Conservation (phyloP, 2,113 vertebrate species). For the Phaethornis superciliosus region DNA sequence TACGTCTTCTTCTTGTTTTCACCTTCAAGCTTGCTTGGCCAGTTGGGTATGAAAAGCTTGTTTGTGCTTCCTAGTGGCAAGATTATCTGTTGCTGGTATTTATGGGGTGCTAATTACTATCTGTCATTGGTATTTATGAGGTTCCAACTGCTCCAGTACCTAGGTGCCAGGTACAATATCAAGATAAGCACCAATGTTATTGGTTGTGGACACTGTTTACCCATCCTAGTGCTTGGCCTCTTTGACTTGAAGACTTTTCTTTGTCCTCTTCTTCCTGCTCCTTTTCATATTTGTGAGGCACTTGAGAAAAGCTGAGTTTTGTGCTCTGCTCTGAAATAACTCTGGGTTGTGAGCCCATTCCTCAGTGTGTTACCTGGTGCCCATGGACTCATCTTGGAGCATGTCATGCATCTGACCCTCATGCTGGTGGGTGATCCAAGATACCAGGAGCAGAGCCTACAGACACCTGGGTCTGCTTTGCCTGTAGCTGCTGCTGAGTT, state of each 20-base stretch:
- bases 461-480: neutral
- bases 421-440: rapidly evolving
- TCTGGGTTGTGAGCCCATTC: rapidly evolving
- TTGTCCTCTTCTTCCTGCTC: neutral
- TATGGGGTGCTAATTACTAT: constrained; percentile 33
- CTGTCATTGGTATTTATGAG: constrained; percentile 32
- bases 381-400: rapidly evolving
- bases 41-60: constrained; percentile 28
- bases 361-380: rapidly evolving
- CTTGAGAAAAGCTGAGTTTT: neutral
- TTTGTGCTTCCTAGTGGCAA: neutral
- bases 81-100: neutral
- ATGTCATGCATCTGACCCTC: neutral
- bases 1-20: constrained; percentile 9
- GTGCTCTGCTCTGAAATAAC: neutral
- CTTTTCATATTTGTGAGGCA: neutral
- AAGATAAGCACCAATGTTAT: constrained; percentile 40
- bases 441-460: neutral
- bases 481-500: neutral
- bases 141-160: neutral
- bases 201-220: neutral
- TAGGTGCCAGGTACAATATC: neutral
- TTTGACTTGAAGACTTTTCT: neutral
- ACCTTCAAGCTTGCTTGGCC: constrained; percentile 2
- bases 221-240: neutral